Base-by-base conservation (phyloP, 2,888 invertebrate species). In the Scaptomyza cyrtandrae region DNA sequence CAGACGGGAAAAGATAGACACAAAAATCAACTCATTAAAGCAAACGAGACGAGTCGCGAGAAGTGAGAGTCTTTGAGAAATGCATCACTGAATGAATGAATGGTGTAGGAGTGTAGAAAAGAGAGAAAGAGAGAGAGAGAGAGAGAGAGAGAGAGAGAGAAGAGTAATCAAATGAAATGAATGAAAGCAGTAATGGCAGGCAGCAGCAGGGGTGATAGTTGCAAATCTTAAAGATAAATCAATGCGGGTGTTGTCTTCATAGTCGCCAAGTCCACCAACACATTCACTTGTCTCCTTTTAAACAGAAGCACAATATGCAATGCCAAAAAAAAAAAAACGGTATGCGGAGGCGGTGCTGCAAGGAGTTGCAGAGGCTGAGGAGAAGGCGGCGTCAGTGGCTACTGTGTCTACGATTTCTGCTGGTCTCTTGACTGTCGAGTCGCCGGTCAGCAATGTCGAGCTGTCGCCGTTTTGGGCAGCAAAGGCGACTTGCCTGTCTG, bases 1-100 rank as follows among this genome's bases (percentile, higher is more conserved):
- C 58, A 72, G 61, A 41, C 44, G 27, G 24, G 35, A 24, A 59
- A 52, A 6, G 53, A 66, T 56, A 27, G 50, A 55, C 55, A 39
- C 29, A 58, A 86, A 83, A 82, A 81, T 78, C 81, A 86, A 84
- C 81, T 82, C 81, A 82, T 86, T 82, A 82, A 81, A 82, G 70
- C 33, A 33, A 49, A 39, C 72, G 73, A 62, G 33, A 6, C 19
- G 19, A 19, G 50, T n/a, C 19, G 50, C 67, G 54, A 24, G 43
- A 31, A 45, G 50, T 41, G 77, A 49, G 68, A 56, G 78, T 70
- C 67, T 56, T 16, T 41, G 63, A 52, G 59, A 71, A 70, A 57
- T 73, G 60, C 46, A 55, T 49, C 13, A 60, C 3, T 13, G 19
- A 39, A 13, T 37, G 50, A 35, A 35, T 50, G 46, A 43, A 24